These are phyloP conservation scores for Melozone crissalis DNA, from an alignment of 2,113 vertebrate species.

Conservation along the genomic window DNA sequence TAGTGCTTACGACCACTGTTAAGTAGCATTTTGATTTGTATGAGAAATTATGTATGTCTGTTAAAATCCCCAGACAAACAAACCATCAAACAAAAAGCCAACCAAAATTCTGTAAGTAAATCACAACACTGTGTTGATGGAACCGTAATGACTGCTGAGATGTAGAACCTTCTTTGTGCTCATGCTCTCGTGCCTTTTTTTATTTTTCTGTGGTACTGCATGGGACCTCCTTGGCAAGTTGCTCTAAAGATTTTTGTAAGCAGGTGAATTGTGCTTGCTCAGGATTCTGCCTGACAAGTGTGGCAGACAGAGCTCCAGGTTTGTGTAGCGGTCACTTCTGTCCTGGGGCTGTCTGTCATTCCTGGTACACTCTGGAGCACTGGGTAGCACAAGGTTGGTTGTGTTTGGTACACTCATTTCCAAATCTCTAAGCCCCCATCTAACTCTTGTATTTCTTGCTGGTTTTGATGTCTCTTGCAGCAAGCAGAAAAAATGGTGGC, in stretches of 20 bases:
- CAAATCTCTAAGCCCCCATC: neutral
- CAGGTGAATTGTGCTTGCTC: neutral
- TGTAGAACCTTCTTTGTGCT: neutral
- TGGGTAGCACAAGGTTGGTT: neutral
- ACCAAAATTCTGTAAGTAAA: rapidly evolving
- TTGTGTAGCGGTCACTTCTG: neutral
- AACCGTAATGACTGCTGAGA: neutral
- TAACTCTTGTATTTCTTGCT: neutral
- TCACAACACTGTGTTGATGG: neutral
- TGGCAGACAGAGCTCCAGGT: neutral
- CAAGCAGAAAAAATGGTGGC: conserved; percentile 99
- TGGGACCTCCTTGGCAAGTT: neutral
- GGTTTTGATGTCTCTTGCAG: conserved; percentile 68
- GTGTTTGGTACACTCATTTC: neutral
- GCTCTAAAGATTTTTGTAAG: neutral
- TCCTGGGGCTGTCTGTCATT: neutral
- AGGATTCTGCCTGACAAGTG: neutral
- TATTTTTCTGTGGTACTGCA: neutral
- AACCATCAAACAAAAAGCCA: neutral
- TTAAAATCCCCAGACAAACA: neutral
- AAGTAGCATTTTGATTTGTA: neutral
- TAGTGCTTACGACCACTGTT: neutral
- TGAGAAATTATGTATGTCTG: neutral
- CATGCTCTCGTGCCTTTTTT: neutral
- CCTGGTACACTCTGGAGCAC: neutral